Evolutionary conservation across 2,888 invertebrate species (phyloP), one percentile per base, ranked within the genome.

Genomic region (Beris morrisii): DNA sequence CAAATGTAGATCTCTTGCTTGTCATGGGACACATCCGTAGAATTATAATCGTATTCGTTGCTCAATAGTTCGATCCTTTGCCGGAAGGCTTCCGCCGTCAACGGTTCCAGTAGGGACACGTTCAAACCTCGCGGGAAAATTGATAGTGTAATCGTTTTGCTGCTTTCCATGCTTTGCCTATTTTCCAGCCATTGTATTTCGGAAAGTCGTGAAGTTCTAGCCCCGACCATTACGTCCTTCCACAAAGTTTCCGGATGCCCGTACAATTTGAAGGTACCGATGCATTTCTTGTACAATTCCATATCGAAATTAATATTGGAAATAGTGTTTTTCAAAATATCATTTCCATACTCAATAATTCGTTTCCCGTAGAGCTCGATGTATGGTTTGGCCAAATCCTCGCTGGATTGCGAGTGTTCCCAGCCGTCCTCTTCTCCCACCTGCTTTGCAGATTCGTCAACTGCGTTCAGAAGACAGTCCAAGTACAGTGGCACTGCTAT

Each of bases 401-500:
- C 4, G 22, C 22, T 22, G 22, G 22, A 22, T 1, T 22, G 22
- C 22, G 22, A 22, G 22, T 22, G 22, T 22, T 22, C 22, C 22
- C 22, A 22, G 5, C 9, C 38, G 1, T 38, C 9, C 38, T 38
- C 38, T 38, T 38, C 38, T 9, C 9, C 52, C 4, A 22, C 6
- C 5, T 1, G 9, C 4, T 52, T 28, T 5, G 22, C 15, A 44
- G 22, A n/a, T 7, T 58, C 50, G 12, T 56, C 54, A 28, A 67
- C 38, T 7, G 38, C 22, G 48, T 65, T 45, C 5, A 68, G 15
- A 11, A 68, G 44, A 30, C 43, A n/a, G 30, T 68, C 68, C 43
- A 68, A 57, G 31, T 65, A 68, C 32, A 66, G 15, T 4, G 64
- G 66, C 13, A 68, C 31, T 15, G 22, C 52, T 30, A 56, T 57